phyloP scores from a whole-genome alignment of 1,140 invertebrate species.

The Diorhabda sublineata region DNA sequence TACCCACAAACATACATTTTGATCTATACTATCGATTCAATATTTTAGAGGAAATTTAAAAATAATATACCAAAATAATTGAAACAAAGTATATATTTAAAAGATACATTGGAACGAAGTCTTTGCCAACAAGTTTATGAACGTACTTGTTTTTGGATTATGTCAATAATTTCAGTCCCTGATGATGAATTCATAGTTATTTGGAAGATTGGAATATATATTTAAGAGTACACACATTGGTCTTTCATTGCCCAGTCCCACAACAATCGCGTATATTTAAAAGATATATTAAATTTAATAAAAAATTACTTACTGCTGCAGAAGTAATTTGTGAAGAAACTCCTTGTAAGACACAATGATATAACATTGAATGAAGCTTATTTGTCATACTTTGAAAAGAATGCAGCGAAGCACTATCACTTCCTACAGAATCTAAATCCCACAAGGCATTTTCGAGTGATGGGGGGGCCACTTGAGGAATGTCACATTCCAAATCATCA shows the following conservation, averaged over 20 bases:
- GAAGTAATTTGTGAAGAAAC: slow-evolving; percentile 82
- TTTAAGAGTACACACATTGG: too few species aligned
- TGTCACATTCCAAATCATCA: slow-evolving; percentile 79
- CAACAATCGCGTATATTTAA: background rate
- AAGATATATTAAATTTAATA: slow-evolving; percentile 5
- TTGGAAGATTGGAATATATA: too few species aligned
- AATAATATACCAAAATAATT: too few species aligned
- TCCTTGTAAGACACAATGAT: slow-evolving; percentile 77
- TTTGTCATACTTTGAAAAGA: slow-evolving; percentile 50
- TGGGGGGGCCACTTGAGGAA: slow-evolving; percentile 73
- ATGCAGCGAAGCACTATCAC: slow-evolving; percentile 53
- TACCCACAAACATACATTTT: too few species aligned
- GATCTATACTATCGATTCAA: too few species aligned
- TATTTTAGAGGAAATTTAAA: too few species aligned
- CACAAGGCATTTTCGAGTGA: slow-evolving; percentile 82
- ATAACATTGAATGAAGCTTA: slow-evolving; percentile 64
- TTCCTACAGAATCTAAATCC: slow-evolving; percentile 62
- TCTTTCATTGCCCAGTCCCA: background rate
- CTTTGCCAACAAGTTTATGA: too few species aligned
- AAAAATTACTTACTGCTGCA: slow-evolving; percentile 59
- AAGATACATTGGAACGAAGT: too few species aligned
- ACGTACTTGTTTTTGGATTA: too few species aligned
- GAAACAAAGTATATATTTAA: too few species aligned
- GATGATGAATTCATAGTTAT: too few species aligned
- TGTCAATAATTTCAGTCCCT: too few species aligned